Percentiles rank a stretch among this genome's conserved stretches.
These are phyloP conservation scores for Ficedula albicollis DNA, from an alignment of 2,797 vertebrate genomes.

Conservation along the genomic window DNA sequence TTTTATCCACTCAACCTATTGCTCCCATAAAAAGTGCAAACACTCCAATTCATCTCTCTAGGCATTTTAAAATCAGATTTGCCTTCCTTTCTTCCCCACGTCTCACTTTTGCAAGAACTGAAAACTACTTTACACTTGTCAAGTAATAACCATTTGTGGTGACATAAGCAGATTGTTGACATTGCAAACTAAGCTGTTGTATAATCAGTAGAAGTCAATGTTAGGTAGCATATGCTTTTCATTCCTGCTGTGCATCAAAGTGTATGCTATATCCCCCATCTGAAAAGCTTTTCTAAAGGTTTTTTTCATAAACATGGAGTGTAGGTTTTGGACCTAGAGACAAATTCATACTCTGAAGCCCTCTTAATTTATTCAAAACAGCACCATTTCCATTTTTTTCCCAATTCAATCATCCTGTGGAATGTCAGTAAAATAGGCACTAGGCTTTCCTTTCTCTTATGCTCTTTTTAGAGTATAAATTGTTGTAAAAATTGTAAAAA, in stretches of 20 bases:
- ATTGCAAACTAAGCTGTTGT: not conserved
- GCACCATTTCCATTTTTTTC: not conserved
- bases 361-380: not conserved
- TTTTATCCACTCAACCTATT: not conserved
- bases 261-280: not conserved
- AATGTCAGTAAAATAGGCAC: not conserved
- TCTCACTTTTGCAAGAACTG: not conserved
- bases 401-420: not conserved
- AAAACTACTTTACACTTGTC: not conserved
- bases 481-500: slow-evolving; percentile 1
- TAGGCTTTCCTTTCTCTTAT: slow-evolving; percentile 9
- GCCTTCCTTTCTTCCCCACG: not conserved
- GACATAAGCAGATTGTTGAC: not conserved
- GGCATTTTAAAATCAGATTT: not conserved
- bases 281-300: not conserved
- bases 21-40: not conserved
- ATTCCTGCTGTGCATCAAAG: not conserved
- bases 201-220: not conserved
- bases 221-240: not conserved
- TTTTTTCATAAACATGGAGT: not conserved
- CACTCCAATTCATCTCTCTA: not conserved
- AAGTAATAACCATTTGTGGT: not conserved
- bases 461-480: slow-evolving; percentile 9
- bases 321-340: not conserved
- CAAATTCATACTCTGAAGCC: not conserved